Base-by-base conservation (phyloP, 2,113 vertebrate genomes). In the Hymenochirus boettgeri region DNA sequence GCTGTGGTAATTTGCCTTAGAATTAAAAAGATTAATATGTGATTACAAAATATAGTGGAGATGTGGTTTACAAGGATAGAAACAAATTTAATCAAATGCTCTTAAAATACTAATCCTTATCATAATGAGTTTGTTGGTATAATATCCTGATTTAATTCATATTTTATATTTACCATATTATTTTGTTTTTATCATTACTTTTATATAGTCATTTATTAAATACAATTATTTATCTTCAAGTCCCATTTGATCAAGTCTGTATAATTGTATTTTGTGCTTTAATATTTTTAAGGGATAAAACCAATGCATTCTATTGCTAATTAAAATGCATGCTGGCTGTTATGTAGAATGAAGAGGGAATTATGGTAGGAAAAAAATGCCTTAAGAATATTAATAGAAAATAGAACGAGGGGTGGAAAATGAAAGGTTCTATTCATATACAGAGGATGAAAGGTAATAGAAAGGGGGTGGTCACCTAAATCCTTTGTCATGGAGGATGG, bases 231-330 rank as follows among this genome's bases (percentile, higher is more conserved):
- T 66, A 45, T 37, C 21, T 22, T 37, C 46, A 66, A 50, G 47
- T 48, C 53, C 54, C 29, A 58, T 50, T 57, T 57, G 18, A 65
- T 48, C 31, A 48, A 48, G 53, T 24, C 42, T 21, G 26, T 57
- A 65, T 65, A 56, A 65, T 57, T 57, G 57, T 47, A 48, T 65
- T 57, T 65, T 46, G 18, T 64, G 29, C 39, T 42, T 39, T 33
- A 25, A 24, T 57, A 33, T 47, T 56, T 65, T 57, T 65, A 18
- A 31, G 35, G 39, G 52, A 57, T 57, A 57, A 57, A 55, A 18
- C 52, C 42, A 48, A 45, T 47, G 39, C 62, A 35, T 35, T 18
- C 42, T 31, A 65, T 57, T 66, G 15, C 35, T 66, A 58, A 57
- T 66, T 66, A 58, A 66, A 58, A 66, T 66, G 37, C 29, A 51